Evolutionary conservation across 2,113 vertebrate genomes (phyloP).

Genomic region (Podocnemis expansa): DNA sequence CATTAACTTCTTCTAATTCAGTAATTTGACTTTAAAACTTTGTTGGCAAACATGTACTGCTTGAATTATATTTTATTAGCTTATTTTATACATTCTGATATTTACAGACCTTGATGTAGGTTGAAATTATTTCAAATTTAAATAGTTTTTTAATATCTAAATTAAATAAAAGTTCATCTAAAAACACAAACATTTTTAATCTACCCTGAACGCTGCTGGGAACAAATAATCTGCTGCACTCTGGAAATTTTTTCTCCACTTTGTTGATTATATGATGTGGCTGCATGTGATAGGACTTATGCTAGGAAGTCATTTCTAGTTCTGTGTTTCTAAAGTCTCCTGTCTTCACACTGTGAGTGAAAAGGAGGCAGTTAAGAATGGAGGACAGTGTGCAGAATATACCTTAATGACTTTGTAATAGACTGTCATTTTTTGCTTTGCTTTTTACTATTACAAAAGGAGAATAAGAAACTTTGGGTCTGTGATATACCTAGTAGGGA

Average conservation of each 20-base stretch:
- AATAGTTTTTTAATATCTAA: neutral
- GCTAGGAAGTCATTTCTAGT: neutral
- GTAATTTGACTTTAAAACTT: neutral
- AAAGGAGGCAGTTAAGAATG: slow-evolving; percentile 27
- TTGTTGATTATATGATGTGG: neutral
- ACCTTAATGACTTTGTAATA: slow-evolving; percentile 13
- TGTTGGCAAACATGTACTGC: neutral
- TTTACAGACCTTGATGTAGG: neutral
- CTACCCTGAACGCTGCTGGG: neutral
- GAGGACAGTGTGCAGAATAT: neutral
- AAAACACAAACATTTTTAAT: neutral
- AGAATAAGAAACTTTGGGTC: neutral
- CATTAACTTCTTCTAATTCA: neutral
- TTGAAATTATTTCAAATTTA: neutral
- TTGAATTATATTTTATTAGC: neutral
- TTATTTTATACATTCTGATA: neutral
- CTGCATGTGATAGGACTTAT: neutral
- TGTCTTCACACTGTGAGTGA: neutral
- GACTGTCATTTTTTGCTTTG: neutral
- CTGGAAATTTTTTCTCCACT: no score
- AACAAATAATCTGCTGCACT: neutral
- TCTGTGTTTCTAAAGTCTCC: neutral
- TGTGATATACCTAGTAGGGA: neutral
- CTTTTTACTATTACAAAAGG: neutral
- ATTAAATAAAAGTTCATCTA: neutral